Base-by-base conservation (phyloP, 2,797 vertebrate species). In the Anas flavirostris region DNA sequence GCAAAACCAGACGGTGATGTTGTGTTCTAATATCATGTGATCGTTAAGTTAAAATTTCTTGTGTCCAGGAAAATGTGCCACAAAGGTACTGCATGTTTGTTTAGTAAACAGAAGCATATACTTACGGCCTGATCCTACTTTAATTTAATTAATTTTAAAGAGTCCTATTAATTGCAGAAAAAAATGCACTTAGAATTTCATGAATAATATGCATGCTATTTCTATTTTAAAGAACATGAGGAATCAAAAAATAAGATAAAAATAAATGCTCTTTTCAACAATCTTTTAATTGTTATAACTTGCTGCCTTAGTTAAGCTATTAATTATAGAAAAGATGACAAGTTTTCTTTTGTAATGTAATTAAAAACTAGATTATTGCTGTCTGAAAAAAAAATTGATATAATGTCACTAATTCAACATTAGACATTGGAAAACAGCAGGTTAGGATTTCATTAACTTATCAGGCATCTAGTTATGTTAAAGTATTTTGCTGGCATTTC, bases 361-460 rank as follows among this genome's bases (percentile, higher is more conserved):
- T 86, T 95, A 86, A 73, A 95, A 91, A 9, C 12, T 74, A 91
- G 80, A 76, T 63, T 21, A 87, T 58, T 88, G 7, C 58, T 66
- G 46, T 64, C 33, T 80, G 68, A 43, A 86, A 14, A 62, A 79
- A 95, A 90, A 31, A 78, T 88, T 69, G 64, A 28, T 84, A 59
- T 50, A 62, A n/a, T 10, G 53, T 23, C 48, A 93, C 84, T 91
- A 85, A 76, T 94, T 93, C 53, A 90, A 82, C 94, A 83, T 92
- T 64, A 74, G 76, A 91, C 64, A 80, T 66, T 73, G 58, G 35
- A 94, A 94, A 80, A 44, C 66, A 92, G 68, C 91, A 91, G 78
- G 72, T 85, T 95, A 79, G 6, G 17, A 82, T 92, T 82, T 91
- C 88, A 95, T 88, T 91, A 93, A 78, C 37, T 60, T 91, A 69